Evolutionary conservation across 2,113 vertebrate species (phyloP).

Genomic region (Mystacornis crossleyi): DNA sequence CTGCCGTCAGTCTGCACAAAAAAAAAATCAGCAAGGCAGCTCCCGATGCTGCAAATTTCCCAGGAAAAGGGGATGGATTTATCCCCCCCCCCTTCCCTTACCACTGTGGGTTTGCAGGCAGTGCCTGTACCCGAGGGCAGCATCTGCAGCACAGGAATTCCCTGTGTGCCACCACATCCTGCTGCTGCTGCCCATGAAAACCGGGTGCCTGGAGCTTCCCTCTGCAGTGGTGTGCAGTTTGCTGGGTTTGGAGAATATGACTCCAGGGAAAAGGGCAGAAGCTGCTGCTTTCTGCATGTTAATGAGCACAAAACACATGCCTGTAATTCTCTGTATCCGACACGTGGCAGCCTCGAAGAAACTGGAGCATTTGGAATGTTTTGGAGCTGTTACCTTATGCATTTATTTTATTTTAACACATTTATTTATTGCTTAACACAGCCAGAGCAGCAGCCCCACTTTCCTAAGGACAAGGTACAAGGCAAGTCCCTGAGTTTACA

Average conservation of each 20-base stretch:
- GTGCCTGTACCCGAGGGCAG: neutral
- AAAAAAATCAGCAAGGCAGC: neutral
- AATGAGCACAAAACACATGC: neutral
- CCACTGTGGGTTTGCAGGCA: neutral
- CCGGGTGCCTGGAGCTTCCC: neutral
- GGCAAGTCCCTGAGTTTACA: neutral
- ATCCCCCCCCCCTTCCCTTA: too few species aligned
- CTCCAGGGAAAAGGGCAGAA: neutral
- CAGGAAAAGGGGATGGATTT: neutral
- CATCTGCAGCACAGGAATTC: neutral
- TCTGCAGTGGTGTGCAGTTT: fast-evolving
- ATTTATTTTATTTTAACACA: neutral
- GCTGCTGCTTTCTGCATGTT: neutral
- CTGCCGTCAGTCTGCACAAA: neutral
- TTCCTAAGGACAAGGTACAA: neutral
- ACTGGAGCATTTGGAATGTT: neutral
- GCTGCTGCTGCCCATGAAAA: neutral
- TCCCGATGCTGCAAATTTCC: neutral
- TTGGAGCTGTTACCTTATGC: neutral
- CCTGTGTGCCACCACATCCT: neutral
- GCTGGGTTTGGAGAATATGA: neutral
- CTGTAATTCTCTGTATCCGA: neutral
- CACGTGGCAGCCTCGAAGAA: neutral
- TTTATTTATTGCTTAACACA: neutral
- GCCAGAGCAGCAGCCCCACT: neutral